Evolutionary conservation across 2,888 invertebrate species (phyloP).

Genomic region (Venustoraphidia nigricollis): DNA sequence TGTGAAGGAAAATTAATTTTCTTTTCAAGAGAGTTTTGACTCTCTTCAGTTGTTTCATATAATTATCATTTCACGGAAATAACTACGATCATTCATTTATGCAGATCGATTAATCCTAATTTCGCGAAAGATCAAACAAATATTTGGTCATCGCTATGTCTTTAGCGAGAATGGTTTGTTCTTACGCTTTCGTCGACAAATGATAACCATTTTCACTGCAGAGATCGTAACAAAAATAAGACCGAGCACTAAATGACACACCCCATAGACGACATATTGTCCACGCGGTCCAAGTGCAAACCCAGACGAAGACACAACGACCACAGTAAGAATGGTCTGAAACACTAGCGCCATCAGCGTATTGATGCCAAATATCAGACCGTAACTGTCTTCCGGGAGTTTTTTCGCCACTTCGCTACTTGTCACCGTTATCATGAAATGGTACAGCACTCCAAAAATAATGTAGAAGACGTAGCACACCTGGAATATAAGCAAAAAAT

Average conservation of each 20-base stretch:
- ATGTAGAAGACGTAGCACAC: constrained; percentile 63
- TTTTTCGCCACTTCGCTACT: constrained; percentile 78
- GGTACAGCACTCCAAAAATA: constrained; percentile 59
- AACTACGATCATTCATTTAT: too few species aligned
- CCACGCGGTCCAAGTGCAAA: constrained; percentile 31
- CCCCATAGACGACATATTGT: constrained; percentile 58
- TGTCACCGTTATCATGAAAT: constrained; percentile 65
- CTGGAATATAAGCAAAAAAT: constrained; percentile 20
- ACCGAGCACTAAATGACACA: constrained; percentile 47
- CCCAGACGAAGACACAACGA: constrained; percentile 33
- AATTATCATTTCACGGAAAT: too few species aligned
- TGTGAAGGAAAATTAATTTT: too few species aligned
- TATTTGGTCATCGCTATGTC: too few species aligned
- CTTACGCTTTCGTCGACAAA: too few species aligned
- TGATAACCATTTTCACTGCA: not conserved
- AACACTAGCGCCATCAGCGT: constrained; percentile 63
- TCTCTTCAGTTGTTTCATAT: too few species aligned
- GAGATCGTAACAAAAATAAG: constrained; percentile 33
- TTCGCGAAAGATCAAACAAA: too few species aligned
- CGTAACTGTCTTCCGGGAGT: constrained; percentile 71
- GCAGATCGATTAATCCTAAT: too few species aligned
- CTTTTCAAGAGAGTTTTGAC: too few species aligned
- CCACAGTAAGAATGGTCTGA: constrained; percentile 61
- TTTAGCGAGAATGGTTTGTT: too few species aligned
- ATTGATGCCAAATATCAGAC: constrained; percentile 81